Base-by-base conservation (phyloP, 1,140 invertebrate species). In the Marisa cornuarietis region DNA sequence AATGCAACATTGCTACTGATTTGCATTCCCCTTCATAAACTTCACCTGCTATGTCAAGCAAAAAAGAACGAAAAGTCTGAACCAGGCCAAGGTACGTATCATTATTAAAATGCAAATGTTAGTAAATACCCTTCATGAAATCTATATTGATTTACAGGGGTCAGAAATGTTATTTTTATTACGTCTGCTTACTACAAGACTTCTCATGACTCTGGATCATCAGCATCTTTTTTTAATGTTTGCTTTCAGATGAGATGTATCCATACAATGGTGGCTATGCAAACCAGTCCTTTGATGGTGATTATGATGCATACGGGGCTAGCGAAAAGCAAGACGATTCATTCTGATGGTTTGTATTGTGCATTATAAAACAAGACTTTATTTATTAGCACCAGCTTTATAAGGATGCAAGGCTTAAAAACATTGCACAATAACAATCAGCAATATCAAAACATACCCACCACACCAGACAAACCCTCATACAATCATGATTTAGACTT, bases 11-110 rank as follows among this genome's bases (percentile, higher is more conserved):
- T 87, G 1, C 82, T 91, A n/a, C 83, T 92, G 26, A 75, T 90
- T 2, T 88, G 79, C 69, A 85, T 91, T 10, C 91, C 90, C n/a
- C 72, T 91, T 5, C 83, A 91, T 13, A 92, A 92, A 82, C 73
- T 89, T 22, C 85, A 88, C 26, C 83, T 92, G 4, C 85, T 91
- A 72, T 83, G 83, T 54, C 81, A 82, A 61, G 68, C 85, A 18
- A 83, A 82, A 62, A 81, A 79, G 18, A 71, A 84, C 14, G 83
- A 87, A 42, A 80, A 86, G 58, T 77, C 81, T 62, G 76, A 77
- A n/a, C 82, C 81, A 65, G 69, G 2, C 20, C 7, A 6, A 5
- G 71, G 51, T 75, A 7, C 52, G 8, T n/a, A 58, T 51, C 54
- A 7, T 58, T 58, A 22, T 75, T 54, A n/a, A 22, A 58, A 52